phyloP scores from a whole-genome alignment of 2,888 invertebrate genomes.

The Metopia argyrocephala region DNA sequence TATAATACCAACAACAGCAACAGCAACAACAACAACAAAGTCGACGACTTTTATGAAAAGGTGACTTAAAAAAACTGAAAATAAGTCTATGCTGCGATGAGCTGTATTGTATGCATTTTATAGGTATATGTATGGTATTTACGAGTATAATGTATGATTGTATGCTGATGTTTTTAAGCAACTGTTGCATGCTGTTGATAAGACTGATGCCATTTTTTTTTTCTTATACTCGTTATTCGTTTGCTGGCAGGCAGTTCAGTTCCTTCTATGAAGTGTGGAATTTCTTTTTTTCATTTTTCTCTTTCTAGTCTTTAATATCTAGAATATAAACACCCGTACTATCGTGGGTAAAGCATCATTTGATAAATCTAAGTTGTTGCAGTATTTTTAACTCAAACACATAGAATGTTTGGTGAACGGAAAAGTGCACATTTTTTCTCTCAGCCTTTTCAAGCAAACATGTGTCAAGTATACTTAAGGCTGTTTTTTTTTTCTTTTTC shows the following conservation, averaged over 20 bases:
- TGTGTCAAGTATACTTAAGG: conserved; percentile 55
- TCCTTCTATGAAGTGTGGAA: not conserved
- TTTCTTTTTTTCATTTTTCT: no score
- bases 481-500: conserved; percentile 39
- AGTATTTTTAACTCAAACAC: conserved; percentile 38
- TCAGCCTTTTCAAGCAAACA: conserved; percentile 24
- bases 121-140: not conserved
- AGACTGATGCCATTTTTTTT: conserved; percentile 30
- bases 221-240: conserved; percentile 18
- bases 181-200: conserved; percentile 49
- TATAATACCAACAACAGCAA: not conserved
- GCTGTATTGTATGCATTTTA: not conserved
- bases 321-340: not conserved
- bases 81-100: not conserved
- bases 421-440: not conserved
- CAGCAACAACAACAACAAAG: not conserved
- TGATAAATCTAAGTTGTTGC: conserved; percentile 15
- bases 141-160: conserved; percentile 23
- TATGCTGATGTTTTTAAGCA: conserved; percentile 14
- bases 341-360: not conserved
- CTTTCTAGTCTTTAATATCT: conserved; percentile 16
- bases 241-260: not conserved
- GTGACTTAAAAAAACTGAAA: conserved; percentile 25
- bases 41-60: conserved; percentile 35
- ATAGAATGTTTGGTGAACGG: not conserved